phyloP scores from a whole-genome alignment of 2,888 invertebrate genomes.

The Drosophila greeni region DNA sequence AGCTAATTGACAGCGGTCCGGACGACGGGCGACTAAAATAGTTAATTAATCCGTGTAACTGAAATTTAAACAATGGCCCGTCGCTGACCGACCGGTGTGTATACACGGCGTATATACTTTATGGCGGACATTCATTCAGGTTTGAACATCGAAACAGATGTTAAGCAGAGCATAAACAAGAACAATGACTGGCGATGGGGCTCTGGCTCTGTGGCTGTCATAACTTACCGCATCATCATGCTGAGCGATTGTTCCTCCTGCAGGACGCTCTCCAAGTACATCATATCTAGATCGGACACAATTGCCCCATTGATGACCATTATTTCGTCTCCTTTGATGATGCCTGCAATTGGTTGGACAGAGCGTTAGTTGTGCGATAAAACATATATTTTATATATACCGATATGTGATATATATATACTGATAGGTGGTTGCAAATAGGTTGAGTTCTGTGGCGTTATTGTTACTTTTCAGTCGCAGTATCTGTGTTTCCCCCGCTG shows the following conservation, averaged over 20 bases:
- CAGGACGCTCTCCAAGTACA: slow-evolving; percentile 97
- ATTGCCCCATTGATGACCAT: slow-evolving; percentile 99
- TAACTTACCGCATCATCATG: slow-evolving; percentile 93
- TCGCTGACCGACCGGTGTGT: slow-evolving; percentile 4
- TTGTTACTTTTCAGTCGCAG: slow-evolving; percentile 28
- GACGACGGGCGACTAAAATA: slow-evolving; percentile 46
- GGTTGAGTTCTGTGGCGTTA: slow-evolving; percentile 28
- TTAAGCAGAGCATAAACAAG: slow-evolving; percentile 31
- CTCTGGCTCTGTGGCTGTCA: slow-evolving; percentile 23
- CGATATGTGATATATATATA: slow-evolving; percentile 6
- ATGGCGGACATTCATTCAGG: slow-evolving; percentile 14
- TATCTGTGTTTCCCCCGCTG: neutral
- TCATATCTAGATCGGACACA: slow-evolving; percentile 99
- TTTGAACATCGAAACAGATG: slow-evolving; percentile 35
- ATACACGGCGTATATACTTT: slow-evolving; percentile 19
- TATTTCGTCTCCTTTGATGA: slow-evolving; percentile 98
- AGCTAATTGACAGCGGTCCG: slow-evolving; percentile 30
- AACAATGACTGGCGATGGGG: slow-evolving; percentile 22
- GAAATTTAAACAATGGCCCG: slow-evolving; percentile 48
- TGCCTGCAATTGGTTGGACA: slow-evolving; percentile 82
- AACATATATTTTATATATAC: slow-evolving; percentile 15
- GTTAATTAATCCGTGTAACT: slow-evolving; percentile 60
- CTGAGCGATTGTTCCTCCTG: slow-evolving; percentile 96
- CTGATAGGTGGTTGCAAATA: slow-evolving; percentile 21
- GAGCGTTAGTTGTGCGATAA: slow-evolving; percentile 23